Evolutionary conservation across 1,140 invertebrate genomes (phyloP).

Genomic region (Bilobella aurantiaca): DNA sequence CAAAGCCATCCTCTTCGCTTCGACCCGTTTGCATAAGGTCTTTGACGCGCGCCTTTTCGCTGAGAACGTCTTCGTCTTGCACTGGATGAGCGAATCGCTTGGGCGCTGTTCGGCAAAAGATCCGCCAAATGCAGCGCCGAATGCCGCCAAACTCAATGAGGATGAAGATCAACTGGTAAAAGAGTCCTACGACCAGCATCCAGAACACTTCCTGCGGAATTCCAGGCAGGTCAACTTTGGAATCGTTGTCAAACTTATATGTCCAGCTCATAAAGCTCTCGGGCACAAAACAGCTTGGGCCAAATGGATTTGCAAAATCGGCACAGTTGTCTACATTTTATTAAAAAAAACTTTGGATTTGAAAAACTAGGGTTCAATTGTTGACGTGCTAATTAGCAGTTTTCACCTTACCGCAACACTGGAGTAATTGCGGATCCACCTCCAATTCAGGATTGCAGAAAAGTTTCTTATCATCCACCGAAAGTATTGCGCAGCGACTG

Average conservation of each 20-base stretch:
- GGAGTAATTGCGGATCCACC: constrained; percentile 7
- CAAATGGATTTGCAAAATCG: constrained; percentile 1
- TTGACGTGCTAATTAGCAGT: background rate
- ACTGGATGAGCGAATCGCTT: background rate
- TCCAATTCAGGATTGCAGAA: constrained; percentile 18
- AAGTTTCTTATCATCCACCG: constrained; percentile 10
- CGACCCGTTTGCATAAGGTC: background rate
- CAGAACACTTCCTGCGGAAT: constrained; percentile 30
- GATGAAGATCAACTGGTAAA: constrained; percentile 18
- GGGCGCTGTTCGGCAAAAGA: background rate
- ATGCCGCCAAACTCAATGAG: constrained; percentile 26
- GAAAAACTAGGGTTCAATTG: background rate
- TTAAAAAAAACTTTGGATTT: background rate
- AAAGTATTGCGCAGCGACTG: constrained; percentile 21
- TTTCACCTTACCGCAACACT: constrained; percentile 26
- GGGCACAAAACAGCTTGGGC: constrained; percentile 13
- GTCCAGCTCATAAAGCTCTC: constrained; percentile 13
- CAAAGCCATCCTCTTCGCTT: background rate
- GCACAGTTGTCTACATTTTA: constrained; percentile 16
- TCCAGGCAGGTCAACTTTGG: constrained; percentile 12
- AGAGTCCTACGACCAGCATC: constrained; percentile 17
- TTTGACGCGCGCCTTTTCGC: background rate
- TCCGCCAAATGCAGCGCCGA: constrained; percentile 5
- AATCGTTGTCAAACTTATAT: constrained; percentile 7
- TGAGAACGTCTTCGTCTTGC: background rate